These are phyloP conservation scores for Prunella strophiata DNA, from an alignment of 2,797 vertebrate species.

Conservation along the genomic window DNA sequence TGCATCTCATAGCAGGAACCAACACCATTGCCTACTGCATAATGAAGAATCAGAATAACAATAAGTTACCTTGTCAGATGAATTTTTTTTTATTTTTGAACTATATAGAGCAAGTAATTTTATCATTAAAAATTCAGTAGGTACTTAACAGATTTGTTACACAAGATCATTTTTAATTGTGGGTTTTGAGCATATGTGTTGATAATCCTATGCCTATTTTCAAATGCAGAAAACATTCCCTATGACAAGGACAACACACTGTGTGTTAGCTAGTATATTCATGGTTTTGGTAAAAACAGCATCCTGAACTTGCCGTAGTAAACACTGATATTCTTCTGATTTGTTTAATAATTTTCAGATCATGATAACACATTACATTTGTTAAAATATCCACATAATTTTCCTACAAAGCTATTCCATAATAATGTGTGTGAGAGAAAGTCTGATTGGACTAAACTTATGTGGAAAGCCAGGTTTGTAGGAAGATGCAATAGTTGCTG, in stretches of 20 bases:
- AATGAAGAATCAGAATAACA: constrained; percentile 65
- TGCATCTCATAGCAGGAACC: constrained; percentile 61
- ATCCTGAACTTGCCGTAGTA: background rate
- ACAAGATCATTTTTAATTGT: background rate
- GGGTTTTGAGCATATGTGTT: background rate
- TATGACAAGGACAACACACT: background rate
- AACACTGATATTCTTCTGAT: background rate
- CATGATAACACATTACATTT: background rate
- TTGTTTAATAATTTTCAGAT: background rate
- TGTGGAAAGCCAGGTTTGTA: background rate
- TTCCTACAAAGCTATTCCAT: background rate
- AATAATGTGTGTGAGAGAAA: background rate
- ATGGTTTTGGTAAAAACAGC: background rate
- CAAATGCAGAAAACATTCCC: background rate
- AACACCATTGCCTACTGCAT: constrained; percentile 28
- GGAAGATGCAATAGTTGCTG: background rate
- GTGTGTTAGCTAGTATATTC: background rate
- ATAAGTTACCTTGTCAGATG: constrained; percentile 60
- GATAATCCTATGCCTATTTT: constrained; percentile 1
- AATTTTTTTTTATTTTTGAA: constrained; percentile 21
- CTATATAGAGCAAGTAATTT: constrained; percentile 2
- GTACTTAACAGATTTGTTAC: background rate
- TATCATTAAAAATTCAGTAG: background rate
- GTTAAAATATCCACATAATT: background rate
- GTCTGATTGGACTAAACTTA: background rate